These are phyloP conservation scores for Phyllotreta striolata DNA, from an alignment of 2,888 invertebrate species.

Conservation along the genomic window DNA sequence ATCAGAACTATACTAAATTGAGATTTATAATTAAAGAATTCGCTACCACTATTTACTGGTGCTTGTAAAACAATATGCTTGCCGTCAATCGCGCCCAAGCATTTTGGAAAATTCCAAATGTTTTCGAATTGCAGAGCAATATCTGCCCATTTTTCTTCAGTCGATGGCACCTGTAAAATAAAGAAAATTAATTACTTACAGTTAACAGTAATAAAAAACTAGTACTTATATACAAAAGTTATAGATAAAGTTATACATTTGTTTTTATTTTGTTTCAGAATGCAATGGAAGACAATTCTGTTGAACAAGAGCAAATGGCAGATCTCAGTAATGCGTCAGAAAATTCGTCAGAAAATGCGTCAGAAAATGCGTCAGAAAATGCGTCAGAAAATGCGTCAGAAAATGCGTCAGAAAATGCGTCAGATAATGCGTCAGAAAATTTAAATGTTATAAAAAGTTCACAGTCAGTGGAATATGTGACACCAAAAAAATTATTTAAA, in stretches of 20 bases:
- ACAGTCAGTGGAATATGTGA: too few relatives aligned
- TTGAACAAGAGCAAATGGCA: neutral
- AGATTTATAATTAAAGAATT: conserved; percentile 53
- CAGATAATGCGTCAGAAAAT: too few relatives aligned
- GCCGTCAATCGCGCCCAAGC: conserved; percentile 51
- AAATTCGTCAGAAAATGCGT: too few relatives aligned
- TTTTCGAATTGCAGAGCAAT: neutral
- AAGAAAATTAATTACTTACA: neutral
- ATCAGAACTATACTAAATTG: conserved; percentile 55
- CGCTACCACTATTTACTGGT: conserved; percentile 48
- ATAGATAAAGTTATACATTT: conserved; percentile 3
- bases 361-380: too few relatives aligned
- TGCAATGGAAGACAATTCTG: conserved; percentile 5
- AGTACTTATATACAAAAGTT: conserved; percentile 5
- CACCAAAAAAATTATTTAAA: too few relatives aligned
- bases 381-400: too few relatives aligned
- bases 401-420: too few relatives aligned
- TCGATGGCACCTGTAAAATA: neutral
- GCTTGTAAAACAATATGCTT: conserved; percentile 52
- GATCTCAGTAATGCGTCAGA: too few relatives aligned
- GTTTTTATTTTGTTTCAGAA: neutral
- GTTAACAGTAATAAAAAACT: neutral
- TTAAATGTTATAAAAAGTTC: too few relatives aligned
- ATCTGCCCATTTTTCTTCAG: neutral
- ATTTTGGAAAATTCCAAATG: conserved; percentile 30